phyloP scores from a whole-genome alignment of 1,140 invertebrate genomes.

The Drosophila funebris region DNA sequence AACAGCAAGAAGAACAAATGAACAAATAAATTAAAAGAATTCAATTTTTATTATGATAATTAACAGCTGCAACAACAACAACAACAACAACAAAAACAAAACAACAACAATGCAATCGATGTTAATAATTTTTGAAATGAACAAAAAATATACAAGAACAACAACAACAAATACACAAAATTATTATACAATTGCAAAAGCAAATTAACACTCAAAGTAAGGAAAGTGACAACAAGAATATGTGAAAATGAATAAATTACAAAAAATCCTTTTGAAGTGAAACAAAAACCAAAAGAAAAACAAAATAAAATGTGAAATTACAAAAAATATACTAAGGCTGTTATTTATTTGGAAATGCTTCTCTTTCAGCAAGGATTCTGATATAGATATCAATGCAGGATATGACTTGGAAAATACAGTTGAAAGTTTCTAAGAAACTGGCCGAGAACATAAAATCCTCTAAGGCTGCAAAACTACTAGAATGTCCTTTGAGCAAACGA shows the following conservation, averaged over 20 bases:
- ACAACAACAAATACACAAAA: constrained; percentile 57
- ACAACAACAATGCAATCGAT: constrained; percentile 70
- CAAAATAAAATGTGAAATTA: constrained; percentile 79
- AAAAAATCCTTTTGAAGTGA: constrained; percentile 82
- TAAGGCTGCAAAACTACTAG: too few species aligned
- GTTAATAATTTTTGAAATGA: constrained; percentile 74
- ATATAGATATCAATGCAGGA: too few species aligned
- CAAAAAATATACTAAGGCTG: not conserved
- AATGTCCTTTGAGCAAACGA: too few species aligned
- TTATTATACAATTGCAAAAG: constrained; percentile 78
- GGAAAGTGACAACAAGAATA: constrained; percentile 70
- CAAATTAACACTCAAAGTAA: constrained; percentile 76
- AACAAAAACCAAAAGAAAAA: constrained; percentile 53
- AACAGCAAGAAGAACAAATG: constrained; percentile 31
- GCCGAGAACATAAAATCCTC: too few species aligned
- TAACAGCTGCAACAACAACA: constrained; percentile 68
- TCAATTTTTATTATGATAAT: constrained; percentile 77
- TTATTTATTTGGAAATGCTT: not conserved
- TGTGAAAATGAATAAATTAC: constrained; percentile 80
- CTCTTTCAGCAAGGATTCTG: not conserved
- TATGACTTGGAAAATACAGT: too few species aligned
- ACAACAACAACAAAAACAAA: constrained; percentile 55
- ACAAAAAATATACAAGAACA: constrained; percentile 39
- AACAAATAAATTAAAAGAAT: constrained; percentile 53
- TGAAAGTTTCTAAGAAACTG: too few species aligned